These are phyloP conservation scores for Drosophila kambysellisi DNA, from an alignment of 2,888 invertebrate species.

Conservation along the genomic window DNA sequence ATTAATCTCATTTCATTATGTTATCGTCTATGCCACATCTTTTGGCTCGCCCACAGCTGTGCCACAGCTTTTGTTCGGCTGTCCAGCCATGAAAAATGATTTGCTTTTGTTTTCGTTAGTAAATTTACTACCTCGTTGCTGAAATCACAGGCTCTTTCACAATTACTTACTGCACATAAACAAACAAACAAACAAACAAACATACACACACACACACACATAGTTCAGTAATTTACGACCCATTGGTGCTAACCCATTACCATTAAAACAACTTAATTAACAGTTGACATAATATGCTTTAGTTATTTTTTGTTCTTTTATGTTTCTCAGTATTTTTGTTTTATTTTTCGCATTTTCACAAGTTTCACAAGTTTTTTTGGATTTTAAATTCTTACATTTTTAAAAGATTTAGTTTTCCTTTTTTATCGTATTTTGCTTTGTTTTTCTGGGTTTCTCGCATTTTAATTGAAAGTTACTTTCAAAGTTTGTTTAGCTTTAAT, in stretches of 20 bases:
- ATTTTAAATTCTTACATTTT: constrained; percentile 75
- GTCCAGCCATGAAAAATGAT: constrained; percentile 72
- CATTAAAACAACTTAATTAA: constrained; percentile 79
- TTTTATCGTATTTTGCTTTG: constrained; percentile 39
- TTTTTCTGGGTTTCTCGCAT: constrained; percentile 50
- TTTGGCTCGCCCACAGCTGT: constrained; percentile 44
- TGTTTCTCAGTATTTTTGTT: constrained; percentile 20
- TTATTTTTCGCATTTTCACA: constrained; percentile 50
- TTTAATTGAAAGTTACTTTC: constrained; percentile 82
- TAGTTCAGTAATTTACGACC: constrained; percentile 51
- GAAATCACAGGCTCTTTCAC: constrained; percentile 44
- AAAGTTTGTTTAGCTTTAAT: constrained; percentile 74
- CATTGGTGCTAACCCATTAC: constrained; percentile 34
- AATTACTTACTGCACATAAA: constrained; percentile 20
- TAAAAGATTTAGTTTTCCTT: constrained; percentile 55
- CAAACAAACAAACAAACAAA: neutral
- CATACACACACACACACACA: neutral
- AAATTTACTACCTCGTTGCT: constrained; percentile 38
- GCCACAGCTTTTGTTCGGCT: constrained; percentile 49
- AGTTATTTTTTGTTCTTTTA: constrained; percentile 62
- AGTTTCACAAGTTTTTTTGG: constrained; percentile 51
- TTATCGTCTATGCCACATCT: constrained; percentile 62
- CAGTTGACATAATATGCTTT: constrained; percentile 80
- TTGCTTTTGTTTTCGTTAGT: constrained; percentile 57
- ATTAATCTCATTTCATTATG: constrained; percentile 78